Evolutionary conservation across 2,113 vertebrate genomes (phyloP).

Genomic region (zebrafish (Danio rerio)): GRCz12tu NC_133183.1:33321001-33321500

Average conservation of each 20-base stretch:
- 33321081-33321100: conserved; percentile 57
- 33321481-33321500: no score
- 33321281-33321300: neutral
- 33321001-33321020: conserved; percentile 93
- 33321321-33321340: neutral
- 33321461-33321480: no score
- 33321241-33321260: neutral
- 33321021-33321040: conserved; percentile 95
- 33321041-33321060: conserved; percentile 50
- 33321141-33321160: neutral
- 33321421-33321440: no score
- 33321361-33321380: no score
- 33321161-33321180: conserved; percentile 25
- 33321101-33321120: conserved; percentile 61
- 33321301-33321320: neutral
- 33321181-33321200: neutral
- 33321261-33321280: neutral
- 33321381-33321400: no score
- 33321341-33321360: no score
- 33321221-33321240: conserved; percentile 7
- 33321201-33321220: neutral
- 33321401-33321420: no score
- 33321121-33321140: conserved; percentile 25
- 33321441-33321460: no score
- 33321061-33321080: conserved; percentile 28